Evolutionary conservation across 2,797 vertebrate genomes (phyloP).

Genomic region (Pitangus sulphuratus): DNA sequence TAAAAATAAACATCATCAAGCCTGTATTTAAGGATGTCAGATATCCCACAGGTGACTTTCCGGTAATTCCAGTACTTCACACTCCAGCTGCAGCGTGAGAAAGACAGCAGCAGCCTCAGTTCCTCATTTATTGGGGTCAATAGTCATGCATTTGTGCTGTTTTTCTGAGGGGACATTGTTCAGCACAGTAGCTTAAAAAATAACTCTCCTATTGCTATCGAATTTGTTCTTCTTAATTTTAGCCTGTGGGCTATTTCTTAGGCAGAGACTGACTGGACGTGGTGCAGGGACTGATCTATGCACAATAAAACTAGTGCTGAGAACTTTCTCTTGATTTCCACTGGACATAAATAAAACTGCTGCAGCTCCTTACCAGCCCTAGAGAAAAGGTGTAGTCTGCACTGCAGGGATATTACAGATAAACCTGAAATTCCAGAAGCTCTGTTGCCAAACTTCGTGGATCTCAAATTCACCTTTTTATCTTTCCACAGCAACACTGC

Average conservation of each 20-base stretch:
- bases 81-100: background rate
- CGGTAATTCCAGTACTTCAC: background rate
- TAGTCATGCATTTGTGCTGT: background rate
- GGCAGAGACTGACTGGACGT: background rate
- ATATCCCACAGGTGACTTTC: conserved; percentile 35
- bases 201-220: background rate
- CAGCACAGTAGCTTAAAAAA: background rate
- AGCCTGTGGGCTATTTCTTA: background rate
- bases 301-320: background rate
- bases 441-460: background rate
- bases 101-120: background rate
- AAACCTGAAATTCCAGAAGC: background rate
- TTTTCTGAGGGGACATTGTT: conserved; percentile 11
- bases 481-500: background rate
- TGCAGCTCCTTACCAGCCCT: background rate
- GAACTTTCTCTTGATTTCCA: background rate
- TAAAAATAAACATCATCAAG: conserved; percentile 31
- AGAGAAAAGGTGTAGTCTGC: background rate
- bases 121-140: background rate
- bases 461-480: background rate
- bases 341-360: background rate
- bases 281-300: background rate
- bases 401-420: background rate
- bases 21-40: background rate
- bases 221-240: background rate